Base-by-base conservation (phyloP, 2,113 vertebrate genomes). In the Takifugu flavidus region DNA sequence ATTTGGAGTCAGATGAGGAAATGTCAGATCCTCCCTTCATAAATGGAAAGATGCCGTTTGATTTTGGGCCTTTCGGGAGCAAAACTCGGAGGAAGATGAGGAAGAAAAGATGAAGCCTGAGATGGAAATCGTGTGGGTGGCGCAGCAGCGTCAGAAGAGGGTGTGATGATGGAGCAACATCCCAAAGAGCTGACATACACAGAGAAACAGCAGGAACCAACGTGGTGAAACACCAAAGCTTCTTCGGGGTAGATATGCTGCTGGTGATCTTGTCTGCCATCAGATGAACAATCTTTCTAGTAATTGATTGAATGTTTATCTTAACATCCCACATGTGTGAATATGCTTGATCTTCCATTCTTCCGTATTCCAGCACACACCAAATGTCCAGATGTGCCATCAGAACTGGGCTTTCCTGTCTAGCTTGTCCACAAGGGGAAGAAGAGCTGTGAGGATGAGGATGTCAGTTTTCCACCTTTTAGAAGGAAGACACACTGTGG, bases 391-490 rank as follows among this genome's bases (percentile, higher is more conserved):
- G 29, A 29, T 29, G 29, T 29, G 29, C 3, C 3, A 4, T 3
- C 29, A 29, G 29, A 29, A 4, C 29, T 29, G 29, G 29, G 5
- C 29, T 29, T 29, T 29, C 29, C 29, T 5, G 5, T 29, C 3
- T 29, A 29, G 29, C 3, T 44, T 25, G 43, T 55, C 52, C 49
- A 26, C 25, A 43, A 47, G 47, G 70, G 70, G 65, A 78, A 57
- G 10, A 54, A 44, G 59, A 75, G 20, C 20, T 20, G 20, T 20
- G 20, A 20, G 20, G 20, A 20, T 20, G 20, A 79, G 63, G 15
- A 49, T 65, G 67, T 62, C 4, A 13, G 62, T 43, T 4, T 25
- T 46, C 4, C 13, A 56, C 25, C 27, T 27, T 31, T 65, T 59
- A 49, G 56, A 71, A 6, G 20, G 49, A 8, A 34, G 53, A 5